phyloP scores from a whole-genome alignment of 2,888 invertebrate species.

The Lapara coniferarum region DNA sequence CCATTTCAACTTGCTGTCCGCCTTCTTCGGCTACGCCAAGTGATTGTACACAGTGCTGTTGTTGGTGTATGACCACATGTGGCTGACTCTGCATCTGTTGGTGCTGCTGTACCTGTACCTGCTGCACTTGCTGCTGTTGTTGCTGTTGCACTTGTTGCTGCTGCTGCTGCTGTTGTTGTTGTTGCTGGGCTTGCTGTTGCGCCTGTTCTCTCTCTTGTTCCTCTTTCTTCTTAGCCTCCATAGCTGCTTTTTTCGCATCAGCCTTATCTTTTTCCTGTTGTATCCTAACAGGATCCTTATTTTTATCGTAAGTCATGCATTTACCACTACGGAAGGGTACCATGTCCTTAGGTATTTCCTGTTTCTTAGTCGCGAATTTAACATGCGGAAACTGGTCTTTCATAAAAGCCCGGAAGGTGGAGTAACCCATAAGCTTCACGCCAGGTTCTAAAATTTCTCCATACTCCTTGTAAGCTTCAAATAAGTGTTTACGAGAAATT shows the following conservation, averaged over 20 bases:
- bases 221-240: constrained; percentile 80
- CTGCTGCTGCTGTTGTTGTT: constrained; percentile 64
- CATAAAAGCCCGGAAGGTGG: constrained; percentile 91
- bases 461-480: constrained; percentile 89
- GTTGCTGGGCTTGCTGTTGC: constrained; percentile 63
- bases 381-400: constrained; percentile 92
- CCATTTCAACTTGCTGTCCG: constrained; percentile 84
- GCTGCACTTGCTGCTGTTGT: constrained; percentile 72
- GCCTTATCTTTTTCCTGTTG: constrained; percentile 79
- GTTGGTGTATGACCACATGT: constrained; percentile 74
- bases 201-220: constrained; percentile 74
- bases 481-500: constrained; percentile 87
- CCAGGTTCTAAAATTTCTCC: constrained; percentile 88
- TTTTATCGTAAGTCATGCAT: constrained; percentile 80
- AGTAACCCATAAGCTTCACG: constrained; percentile 90
- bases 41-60: constrained; percentile 78
- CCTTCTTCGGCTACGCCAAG: constrained; percentile 77
- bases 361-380: constrained; percentile 86
- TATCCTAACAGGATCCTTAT: constrained; percentile 77
- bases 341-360: constrained; percentile 75
- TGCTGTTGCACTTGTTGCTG: constrained; percentile 71
- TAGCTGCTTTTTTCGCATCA: constrained; percentile 78
- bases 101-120: constrained; percentile 74
- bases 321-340: constrained; percentile 82
- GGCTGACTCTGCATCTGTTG: constrained; percentile 73